Base-by-base conservation (phyloP, 2,797 vertebrate species). In the Pseudochirops cupreus region DNA sequence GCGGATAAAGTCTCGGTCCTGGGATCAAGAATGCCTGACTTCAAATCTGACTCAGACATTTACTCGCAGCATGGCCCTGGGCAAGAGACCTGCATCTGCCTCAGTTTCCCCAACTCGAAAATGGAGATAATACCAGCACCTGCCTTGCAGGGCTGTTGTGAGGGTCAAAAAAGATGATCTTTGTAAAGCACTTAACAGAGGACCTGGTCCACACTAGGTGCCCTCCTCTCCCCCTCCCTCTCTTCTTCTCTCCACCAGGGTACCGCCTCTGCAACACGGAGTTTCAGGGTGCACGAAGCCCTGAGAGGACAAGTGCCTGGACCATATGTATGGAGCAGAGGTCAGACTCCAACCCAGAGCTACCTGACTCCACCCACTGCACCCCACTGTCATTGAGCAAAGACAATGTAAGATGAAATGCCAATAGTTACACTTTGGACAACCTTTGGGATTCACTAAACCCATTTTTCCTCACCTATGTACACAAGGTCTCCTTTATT, bases 391-490 rank as follows among this genome's bases (percentile, higher is more conserved):
- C n/a, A 39, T 18, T n/a, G n/a, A 39, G 33, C n/a, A 74, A 74
- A 74, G 7, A 7, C 2, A 57, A 93, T 58, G 94, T 91, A 59
- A 11, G 93, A 57, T 39, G 52, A 96, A 92, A 39, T 96, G 52
- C 5, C 53, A n/a, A 90, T 67, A 46, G 24, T 55, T 52, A 10
- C 54, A 82, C 7, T 90, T 4, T 24, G 55, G 55, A 95, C 94
- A 55, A 96, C 95, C 92, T 92, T 94, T 56, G 93, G 96, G 94
- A 93, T 91, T 94, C 54, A 96, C 28, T 28, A 93, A 96, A 95
- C 59, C 53, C 92, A 95, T 92, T 94, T 97, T 96, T 92, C 57
- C 90, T 87, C 54, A 94, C 57, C 33, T 62, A 94, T 54, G 93
- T 62, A 50, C 91, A 58, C 67, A 95, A 31, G 56, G 29, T 92